Evolutionary conservation across 2,113 vertebrate species (phyloP), one percentile per base, ranked within the genome.

Genomic region (Thamnophis sirtalis): DNA sequence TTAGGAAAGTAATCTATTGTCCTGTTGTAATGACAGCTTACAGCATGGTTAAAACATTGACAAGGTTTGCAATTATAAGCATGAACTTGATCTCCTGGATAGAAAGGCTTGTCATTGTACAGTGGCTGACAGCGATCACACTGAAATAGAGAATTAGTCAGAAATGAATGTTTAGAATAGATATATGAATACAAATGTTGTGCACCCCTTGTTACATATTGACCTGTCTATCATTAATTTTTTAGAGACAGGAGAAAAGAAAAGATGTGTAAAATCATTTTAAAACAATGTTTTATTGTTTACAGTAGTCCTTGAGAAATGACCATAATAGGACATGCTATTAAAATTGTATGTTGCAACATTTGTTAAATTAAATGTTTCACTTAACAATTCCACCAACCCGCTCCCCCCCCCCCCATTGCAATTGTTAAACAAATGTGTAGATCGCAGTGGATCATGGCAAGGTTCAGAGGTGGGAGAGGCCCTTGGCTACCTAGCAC

Each of bases 21-120:
- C 49, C 94, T 92, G 5, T 98, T 94, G 17, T 99, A 99, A 95
- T 99, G 98, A 96, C 99, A 99, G 93, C 98, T 98, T 56, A 93
- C 73, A 80, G 99, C 96, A 49, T 99, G 99, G 93, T 97, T 91
- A 0, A 99, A 95, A 95, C 99, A 99, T 24, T 97, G 97, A 95
- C 99, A 99, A 38, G 97, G 97, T 87, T 98, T 98, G 95, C 99
- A 99, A 89, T 96, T 98, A 94, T 98, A 98, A 19, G 98, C 97
- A 10, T 98, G 97, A 51, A 97, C 96, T 90, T 98, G 98, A 94
- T 98, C 98, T 92, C 99, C 98, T 91, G 96, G 96, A 93, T 85
- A 97, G 95, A 99, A 99, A 33, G 98, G 98, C 95, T 99, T 99
- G 96, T 99, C 98, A 0, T 98, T 98, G 96, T 98, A 98, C 86